A percentile compares a stretch with the other conserved stretches of the same genome.
Conservation (phyloP, 1,140 invertebrate genomes). For the Samia ricini region DNA sequence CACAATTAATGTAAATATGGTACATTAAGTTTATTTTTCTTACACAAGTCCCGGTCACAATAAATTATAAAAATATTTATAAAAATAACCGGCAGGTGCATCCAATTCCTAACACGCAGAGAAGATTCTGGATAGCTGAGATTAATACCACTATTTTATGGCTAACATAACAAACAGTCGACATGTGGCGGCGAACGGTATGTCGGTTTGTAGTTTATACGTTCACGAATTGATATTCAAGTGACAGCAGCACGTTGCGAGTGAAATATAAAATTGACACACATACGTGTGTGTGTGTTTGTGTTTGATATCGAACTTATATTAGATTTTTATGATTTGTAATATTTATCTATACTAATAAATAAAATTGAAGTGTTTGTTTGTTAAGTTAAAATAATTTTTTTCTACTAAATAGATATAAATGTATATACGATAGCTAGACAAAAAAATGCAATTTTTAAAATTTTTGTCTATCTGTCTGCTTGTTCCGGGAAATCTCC, state of each 20-base stretch:
- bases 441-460: too few species aligned
- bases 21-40: neutral
- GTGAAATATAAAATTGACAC: constrained; percentile 26
- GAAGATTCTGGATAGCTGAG: neutral
- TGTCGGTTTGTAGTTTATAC: neutral
- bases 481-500: too few species aligned
- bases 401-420: too few species aligned
- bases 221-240: constrained; percentile 52
- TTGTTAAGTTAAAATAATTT: too few species aligned
- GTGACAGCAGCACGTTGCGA: constrained; percentile 27
- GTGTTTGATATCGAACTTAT: constrained; percentile 22
- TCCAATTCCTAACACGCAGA: neutral
- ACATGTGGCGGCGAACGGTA: neutral
- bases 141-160: neutral
- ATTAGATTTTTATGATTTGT: constrained; percentile 23
- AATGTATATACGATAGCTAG: too few species aligned
- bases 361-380: too few species aligned
- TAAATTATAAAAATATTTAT: neutral
- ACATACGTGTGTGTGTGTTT: constrained; percentile 17
- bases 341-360: too few species aligned
- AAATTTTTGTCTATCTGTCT: too few species aligned
- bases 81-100: neutral
- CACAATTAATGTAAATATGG: neutral
- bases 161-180: constrained; percentile 15
- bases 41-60: neutral